These are phyloP conservation scores for Drosophila virilis DNA, from an alignment of 1,140 invertebrate genomes.

Conservation along the genomic window DNA sequence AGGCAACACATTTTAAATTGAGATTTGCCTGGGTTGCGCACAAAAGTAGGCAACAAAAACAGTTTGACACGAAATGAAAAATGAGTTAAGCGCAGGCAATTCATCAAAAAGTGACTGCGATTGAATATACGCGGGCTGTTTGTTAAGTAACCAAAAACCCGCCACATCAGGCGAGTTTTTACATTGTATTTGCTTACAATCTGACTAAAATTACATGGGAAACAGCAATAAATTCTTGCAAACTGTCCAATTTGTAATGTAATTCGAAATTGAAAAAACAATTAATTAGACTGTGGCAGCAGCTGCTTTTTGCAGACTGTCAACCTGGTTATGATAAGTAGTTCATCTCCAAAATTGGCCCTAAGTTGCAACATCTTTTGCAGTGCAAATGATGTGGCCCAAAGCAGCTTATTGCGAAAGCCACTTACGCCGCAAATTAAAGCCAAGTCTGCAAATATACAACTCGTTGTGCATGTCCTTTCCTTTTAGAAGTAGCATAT, in stretches of 20 bases:
- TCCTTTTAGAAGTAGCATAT: slow-evolving; percentile 32
- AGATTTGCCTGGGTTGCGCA: background rate
- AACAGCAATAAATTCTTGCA: slow-evolving; percentile 31
- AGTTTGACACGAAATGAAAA: slow-evolving; percentile 23
- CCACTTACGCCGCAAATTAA: slow-evolving; percentile 61
- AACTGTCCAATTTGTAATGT: slow-evolving; percentile 28
- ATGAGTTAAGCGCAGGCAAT: slow-evolving; percentile 29
- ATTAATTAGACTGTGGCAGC: slow-evolving; percentile 23
- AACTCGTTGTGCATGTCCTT: slow-evolving; percentile 10
- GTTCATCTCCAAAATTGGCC: slow-evolving; percentile 15
- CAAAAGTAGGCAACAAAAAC: slow-evolving; percentile 4
- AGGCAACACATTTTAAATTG: slow-evolving; percentile 27
- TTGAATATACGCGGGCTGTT: slow-evolving; percentile 12
- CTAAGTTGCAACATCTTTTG: slow-evolving; percentile 21
- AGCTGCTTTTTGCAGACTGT: background rate
- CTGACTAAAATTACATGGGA: slow-evolving; percentile 7
- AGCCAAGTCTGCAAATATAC: slow-evolving; percentile 53
- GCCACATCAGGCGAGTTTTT: background rate
- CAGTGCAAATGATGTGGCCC: slow-evolving; percentile 29
- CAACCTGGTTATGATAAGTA: slow-evolving; percentile 9
- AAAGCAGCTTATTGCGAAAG: slow-evolving; percentile 28
- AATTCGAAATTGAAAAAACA: slow-evolving; percentile 36
- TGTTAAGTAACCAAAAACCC: slow-evolving; percentile 20
- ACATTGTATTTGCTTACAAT: background rate
- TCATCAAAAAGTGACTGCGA: slow-evolving; percentile 37